Base-by-base conservation (phyloP, 2,113 vertebrate species). In the Pseudorhombus dupliciocellatus region DNA sequence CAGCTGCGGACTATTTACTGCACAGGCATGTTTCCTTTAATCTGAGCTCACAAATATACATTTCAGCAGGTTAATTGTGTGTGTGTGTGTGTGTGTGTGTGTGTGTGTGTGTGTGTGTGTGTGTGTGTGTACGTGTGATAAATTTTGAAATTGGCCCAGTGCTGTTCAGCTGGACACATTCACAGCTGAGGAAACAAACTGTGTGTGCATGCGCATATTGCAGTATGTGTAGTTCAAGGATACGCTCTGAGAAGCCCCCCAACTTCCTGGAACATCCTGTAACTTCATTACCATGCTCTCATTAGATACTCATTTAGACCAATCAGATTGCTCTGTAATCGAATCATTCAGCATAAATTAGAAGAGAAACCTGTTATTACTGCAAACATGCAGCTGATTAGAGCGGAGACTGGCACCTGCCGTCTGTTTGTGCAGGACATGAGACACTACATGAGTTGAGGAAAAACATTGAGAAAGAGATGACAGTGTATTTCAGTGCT, bases 221-320 rank as follows among this genome's bases (percentile, higher is more conserved):
- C 65, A 25, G 57, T 73, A 52, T 15, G 46, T 73, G 48, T 63
- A 61, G 78, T 75, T 84, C 79, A 86, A 81, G 77, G 62, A 78
- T 79, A 75, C 1, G 2, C 46, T 78, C 66, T 42, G 68, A 37
- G 55, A 63, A 54, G 4, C 75, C 48, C 70, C 63, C 73, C 73
- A 52, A 70, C 84, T 91, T 92, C 91, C 90, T 91, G 91, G 84
- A 89, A 88, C 86, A 90, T 86, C 66, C 48, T 79, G 75, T 80
- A 91, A 91, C 85, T 71, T 84, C 46, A 82, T 91, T 90, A 89
- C 15, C 68, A 54, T 24, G 57, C 59, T 31, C 77, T 89, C 88
- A 88, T 92, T 90, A 90, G 75, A 78, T 60, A 57, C 77, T 90
- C 72, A 88, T 91, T 92, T 83, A 73, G 79, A 84, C 86, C 85